phyloP scores from a whole-genome alignment of 2,888 invertebrate species.

The Drosophila quasianomalipes region DNA sequence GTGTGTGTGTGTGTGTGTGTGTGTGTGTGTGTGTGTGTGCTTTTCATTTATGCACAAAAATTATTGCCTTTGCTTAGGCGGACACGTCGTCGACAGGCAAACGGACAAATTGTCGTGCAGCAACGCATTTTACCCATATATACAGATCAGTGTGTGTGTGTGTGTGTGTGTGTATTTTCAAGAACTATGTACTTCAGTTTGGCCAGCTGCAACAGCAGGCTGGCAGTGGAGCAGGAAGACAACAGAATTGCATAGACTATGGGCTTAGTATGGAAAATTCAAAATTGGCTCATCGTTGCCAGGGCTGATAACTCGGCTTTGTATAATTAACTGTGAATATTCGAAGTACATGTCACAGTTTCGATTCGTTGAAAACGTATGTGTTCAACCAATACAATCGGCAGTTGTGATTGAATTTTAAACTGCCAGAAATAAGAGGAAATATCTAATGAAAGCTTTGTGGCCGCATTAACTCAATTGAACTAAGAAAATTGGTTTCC shows the following conservation, averaged over 20 bases:
- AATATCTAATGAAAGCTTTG: background rate
- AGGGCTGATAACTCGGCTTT: constrained; percentile 67
- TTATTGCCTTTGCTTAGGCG: constrained; percentile 82
- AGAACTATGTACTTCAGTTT: constrained; percentile 52
- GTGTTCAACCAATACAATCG: constrained; percentile 10
- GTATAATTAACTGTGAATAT: constrained; percentile 68
- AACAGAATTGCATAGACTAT: constrained; percentile 40
- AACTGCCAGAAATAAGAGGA: background rate
- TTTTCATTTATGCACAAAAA: constrained; percentile 81
- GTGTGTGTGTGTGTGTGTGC: constrained; percentile 57
- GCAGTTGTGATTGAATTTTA: constrained; percentile 3
- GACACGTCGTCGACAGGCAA: constrained; percentile 73
- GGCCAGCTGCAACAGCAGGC: constrained; percentile 5
- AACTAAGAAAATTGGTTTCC: background rate
- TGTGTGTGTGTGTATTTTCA: constrained; percentile 15
- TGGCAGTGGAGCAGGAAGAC: background rate
- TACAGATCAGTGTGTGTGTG: constrained; percentile 9
- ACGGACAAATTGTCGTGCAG: constrained; percentile 72
- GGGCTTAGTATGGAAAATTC: constrained; percentile 35
- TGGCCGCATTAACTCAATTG: background rate
- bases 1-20: constrained; percentile 18
- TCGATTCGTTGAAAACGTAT: constrained; percentile 17
- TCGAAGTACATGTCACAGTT: constrained; percentile 8
- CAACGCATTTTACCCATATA: constrained; percentile 34
- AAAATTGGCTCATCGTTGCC: constrained; percentile 23